Evolutionary conservation across 2,113 vertebrate species (phyloP).

Genomic region (Marcusenius ussheri): DNA sequence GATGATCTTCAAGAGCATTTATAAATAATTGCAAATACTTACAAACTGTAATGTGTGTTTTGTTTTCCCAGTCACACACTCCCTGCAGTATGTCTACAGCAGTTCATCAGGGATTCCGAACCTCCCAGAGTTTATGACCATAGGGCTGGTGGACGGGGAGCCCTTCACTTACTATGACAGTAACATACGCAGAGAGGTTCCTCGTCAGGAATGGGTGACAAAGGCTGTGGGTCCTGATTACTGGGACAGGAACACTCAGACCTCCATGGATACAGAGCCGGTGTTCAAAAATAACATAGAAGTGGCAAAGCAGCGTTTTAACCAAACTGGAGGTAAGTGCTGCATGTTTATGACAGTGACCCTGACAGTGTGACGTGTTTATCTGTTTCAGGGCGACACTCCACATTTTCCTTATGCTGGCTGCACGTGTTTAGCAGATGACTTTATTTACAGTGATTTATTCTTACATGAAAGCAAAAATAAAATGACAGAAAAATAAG

Average conservation of each 20-base stretch:
- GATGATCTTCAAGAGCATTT: no score
- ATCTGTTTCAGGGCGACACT: background rate
- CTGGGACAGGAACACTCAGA: background rate
- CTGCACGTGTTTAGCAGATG: no score
- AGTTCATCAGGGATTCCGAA: background rate
- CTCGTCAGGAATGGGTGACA: background rate
- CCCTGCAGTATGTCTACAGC: background rate
- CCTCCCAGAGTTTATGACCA: background rate
- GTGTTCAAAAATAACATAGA: background rate
- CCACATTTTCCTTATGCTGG: no score
- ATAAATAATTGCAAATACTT: background rate
- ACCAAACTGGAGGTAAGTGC: no score
- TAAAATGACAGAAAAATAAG: no score
- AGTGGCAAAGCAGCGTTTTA: no score
- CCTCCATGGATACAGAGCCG: background rate
- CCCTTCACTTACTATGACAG: no score
- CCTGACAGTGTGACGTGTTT: background rate
- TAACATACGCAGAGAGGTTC: background rate
- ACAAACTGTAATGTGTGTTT: background rate
- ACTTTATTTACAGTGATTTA: no score
- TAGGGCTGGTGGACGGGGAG: background rate
- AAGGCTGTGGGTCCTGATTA: background rate
- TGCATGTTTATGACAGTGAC: no score
- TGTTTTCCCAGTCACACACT: background rate
- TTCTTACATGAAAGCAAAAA: no score